These are phyloP conservation scores for Papilio elwesi DNA, from an alignment of 2,888 invertebrate species.

Conservation along the genomic window DNA sequence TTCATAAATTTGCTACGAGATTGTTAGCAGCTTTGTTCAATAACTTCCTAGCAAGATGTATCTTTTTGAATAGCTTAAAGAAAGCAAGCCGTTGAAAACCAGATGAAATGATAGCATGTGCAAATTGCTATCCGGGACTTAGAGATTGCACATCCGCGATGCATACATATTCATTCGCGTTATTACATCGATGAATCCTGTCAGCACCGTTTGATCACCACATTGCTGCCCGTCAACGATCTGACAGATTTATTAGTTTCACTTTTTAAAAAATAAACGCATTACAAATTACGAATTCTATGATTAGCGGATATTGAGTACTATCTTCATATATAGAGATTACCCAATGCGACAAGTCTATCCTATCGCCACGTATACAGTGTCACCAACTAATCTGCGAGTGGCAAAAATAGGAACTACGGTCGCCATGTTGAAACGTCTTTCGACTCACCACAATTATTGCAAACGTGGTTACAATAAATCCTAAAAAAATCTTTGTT, in stretches of 20 bases:
- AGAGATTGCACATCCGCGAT: neutral
- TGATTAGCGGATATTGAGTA: neutral
- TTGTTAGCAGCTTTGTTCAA: too few relatives aligned
- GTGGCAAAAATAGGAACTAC: too few relatives aligned
- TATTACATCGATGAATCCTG: slow-evolving; percentile 17
- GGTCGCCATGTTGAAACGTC: too few relatives aligned
- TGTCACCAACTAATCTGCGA: too few relatives aligned
- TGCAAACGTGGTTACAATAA: too few relatives aligned
- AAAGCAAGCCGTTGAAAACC: neutral
- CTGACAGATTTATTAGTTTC: slow-evolving; percentile 9
- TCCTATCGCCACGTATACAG: neutral
- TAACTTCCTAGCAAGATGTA: too few relatives aligned
- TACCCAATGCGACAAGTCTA: too few relatives aligned
- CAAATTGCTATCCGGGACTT: neutral
- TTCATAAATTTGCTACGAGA: too few relatives aligned
- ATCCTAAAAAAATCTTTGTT: too few relatives aligned
- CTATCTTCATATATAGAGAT: neutral
- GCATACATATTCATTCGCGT: neutral
- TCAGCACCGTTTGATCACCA: neutral
- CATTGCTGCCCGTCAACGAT: neutral
- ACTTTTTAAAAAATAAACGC: neutral
- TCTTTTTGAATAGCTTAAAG: too few relatives aligned
- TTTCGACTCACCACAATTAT: too few relatives aligned
- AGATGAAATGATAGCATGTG: slow-evolving; percentile 8
- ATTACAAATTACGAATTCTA: too few relatives aligned